Conservation (phyloP, 2,888 invertebrate species). For the Tiliacea citrago region DNA sequence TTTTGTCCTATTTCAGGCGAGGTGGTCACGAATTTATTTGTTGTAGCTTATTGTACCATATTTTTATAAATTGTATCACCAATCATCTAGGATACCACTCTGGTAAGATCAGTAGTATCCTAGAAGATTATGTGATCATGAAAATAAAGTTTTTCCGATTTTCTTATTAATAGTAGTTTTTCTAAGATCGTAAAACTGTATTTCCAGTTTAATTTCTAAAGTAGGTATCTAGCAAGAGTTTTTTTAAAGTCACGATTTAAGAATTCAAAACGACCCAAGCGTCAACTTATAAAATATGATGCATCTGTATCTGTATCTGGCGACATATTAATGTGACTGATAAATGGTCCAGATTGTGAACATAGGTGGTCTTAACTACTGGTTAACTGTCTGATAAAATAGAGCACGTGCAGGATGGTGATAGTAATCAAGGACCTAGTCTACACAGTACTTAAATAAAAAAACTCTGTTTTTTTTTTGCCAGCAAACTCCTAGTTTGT, state of each 20-base stretch:
- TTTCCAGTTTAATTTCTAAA: slow-evolving; percentile 15
- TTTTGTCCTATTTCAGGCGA: not conserved
- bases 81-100: not conserved
- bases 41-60: not conserved
- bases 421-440: slow-evolving; percentile 29
- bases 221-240: slow-evolving; percentile 7
- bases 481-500: no score
- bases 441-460: not conserved
- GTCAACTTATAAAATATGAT: slow-evolving; percentile 60
- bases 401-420: slow-evolving; percentile 73
- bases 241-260: slow-evolving; percentile 71
- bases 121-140: not conserved
- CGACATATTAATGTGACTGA: slow-evolving; percentile 75
- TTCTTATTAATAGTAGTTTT: not conserved
- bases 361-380: slow-evolving; percentile 84
- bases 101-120: not conserved
- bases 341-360: slow-evolving; percentile 80
- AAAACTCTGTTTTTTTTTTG: not conserved
- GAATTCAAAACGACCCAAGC: slow-evolving; percentile 64
- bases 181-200: not conserved
- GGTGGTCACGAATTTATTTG: not conserved
- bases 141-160: not conserved
- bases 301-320: slow-evolving; percentile 53
- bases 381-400: slow-evolving; percentile 69
- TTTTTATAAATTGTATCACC: not conserved